Evolutionary conservation across 2,888 invertebrate genomes (phyloP), one percentile per base, ranked within the genome.

Genomic region (Chouioia cunea): DNA sequence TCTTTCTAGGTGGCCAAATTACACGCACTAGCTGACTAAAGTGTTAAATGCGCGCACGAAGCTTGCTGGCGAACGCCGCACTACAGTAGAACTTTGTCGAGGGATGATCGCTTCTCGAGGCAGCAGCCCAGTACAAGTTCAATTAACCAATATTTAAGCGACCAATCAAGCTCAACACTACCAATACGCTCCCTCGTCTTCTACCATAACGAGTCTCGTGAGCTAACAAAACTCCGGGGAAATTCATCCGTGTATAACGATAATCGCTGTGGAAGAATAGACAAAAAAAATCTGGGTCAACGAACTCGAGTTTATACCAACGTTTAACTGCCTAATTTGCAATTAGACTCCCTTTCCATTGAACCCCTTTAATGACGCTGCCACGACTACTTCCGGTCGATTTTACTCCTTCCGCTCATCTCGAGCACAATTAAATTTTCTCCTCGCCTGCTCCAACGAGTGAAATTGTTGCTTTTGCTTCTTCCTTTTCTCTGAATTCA

Each of bases 381-480:
- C 36, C 36, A 18, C 36, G 22, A 15, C 62, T 56, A 56, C 63
- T 63, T 69, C 57, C 60, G 66, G 15, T 56, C 67, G 60, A 67
- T 67, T 67, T 47, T 67, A 54, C 67, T 27, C 65, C 10, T 12
- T 20, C 2, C 27, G 46, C 65, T 65, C 65, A 53, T 53, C 52
- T 53, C 59, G 66, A 10, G 44, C 27, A 46, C 59, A 66, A 66
- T 66, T 66, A 59, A 65, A 66, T 66, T 66, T 66, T 59, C 46
- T 14, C 14, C 15, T 36, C 50, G 6, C 48, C 57, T 36, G n/a
- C 2, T 12, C 6, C 36, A 12, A 36, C 15, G 15, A 15, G 54
- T 46, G 64, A 46, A 36, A 46, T 64, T 46, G 46, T 46, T 47
- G 53, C 54, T 54, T 52, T 64, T 52, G 36, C 15, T 12, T 2